These are phyloP conservation scores for Acyrthosiphon pisum DNA, from an alignment of 1,140 invertebrate species.

Conservation along the genomic window DNA sequence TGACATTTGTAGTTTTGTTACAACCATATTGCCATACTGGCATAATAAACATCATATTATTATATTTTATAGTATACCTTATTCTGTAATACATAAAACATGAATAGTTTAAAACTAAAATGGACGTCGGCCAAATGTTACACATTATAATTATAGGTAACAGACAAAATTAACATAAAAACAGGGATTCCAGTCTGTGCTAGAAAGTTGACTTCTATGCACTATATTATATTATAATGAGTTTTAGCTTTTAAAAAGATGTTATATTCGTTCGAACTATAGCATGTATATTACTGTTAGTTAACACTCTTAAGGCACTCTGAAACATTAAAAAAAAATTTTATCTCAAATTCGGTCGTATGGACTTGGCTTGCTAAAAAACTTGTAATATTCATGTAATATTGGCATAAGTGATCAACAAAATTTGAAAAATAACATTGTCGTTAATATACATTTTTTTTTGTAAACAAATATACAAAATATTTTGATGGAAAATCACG, in stretches of 20 bases:
- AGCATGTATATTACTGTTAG: slow-evolving; percentile 13
- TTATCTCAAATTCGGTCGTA: slow-evolving; percentile 41
- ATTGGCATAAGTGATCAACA: neutral
- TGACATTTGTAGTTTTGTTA: slow-evolving; percentile 29
- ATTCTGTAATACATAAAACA: slow-evolving; percentile 31
- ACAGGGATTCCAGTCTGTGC: slow-evolving; percentile 45
- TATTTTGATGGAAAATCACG: neutral
- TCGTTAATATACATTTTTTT: neutral
- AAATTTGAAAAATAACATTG: neutral
- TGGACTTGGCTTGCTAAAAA: slow-evolving; percentile 30
- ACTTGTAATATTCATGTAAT: neutral
- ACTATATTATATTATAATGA: slow-evolving; percentile 14
- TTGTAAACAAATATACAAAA: slow-evolving; percentile 3
- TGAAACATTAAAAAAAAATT: slow-evolving; percentile 29
- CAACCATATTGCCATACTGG: slow-evolving; percentile 45
- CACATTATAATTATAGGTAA: slow-evolving; percentile 3
- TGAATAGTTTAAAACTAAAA: slow-evolving; percentile 39
- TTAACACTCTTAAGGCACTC: slow-evolving; percentile 42
- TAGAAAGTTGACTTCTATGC: slow-evolving; percentile 25
- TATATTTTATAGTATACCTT: slow-evolving; percentile 21
- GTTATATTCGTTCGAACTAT: slow-evolving; percentile 9
- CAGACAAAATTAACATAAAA: slow-evolving; percentile 17
- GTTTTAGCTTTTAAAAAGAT: slow-evolving; percentile 27
- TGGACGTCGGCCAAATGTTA: slow-evolving; percentile 33
- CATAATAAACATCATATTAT: slow-evolving; percentile 27